phyloP scores from a whole-genome alignment of 2,797 vertebrate genomes.

The Rhodeus uyekii region DNA sequence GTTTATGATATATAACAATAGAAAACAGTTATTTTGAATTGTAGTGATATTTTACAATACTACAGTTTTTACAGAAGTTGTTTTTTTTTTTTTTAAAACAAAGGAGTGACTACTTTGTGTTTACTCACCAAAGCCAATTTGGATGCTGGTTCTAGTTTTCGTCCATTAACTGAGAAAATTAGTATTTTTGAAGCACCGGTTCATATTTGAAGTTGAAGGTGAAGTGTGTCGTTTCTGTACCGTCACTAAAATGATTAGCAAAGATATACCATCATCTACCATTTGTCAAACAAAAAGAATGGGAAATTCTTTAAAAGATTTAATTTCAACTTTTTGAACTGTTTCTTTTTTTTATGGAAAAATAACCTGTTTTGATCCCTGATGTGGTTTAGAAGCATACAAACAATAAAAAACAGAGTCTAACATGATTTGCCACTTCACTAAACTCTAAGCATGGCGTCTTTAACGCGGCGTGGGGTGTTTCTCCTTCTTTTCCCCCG shows the following conservation, averaged over 20 bases:
- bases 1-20: neutral
- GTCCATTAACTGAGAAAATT: neutral
- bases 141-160: neutral
- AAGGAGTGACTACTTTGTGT: rapidly evolving
- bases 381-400: constrained; percentile 9
- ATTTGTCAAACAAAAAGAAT: neutral
- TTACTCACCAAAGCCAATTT: neutral
- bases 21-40: neutral
- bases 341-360: neutral
- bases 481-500: constrained; percentile 61
- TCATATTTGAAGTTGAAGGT: neutral
- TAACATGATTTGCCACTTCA: constrained; percentile 75
- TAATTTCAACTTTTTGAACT: neutral
- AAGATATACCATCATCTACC: neutral
- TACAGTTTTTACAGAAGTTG: too few species aligned
- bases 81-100: too few species aligned
- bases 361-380: neutral
- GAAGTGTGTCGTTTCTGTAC: neutral
- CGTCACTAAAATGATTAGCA: neutral
- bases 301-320: neutral
- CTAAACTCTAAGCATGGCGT: constrained; percentile 76
- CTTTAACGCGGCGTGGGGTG: constrained; percentile 73
- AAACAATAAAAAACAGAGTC: constrained; percentile 60
- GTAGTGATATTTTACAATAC: too few species aligned
- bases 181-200: neutral